A percentile compares a stretch with the other conserved stretches of the same genome.
These are phyloP conservation scores for Melitaea athalia DNA, from an alignment of 2,888 invertebrate genomes.

Conservation along the genomic window DNA sequence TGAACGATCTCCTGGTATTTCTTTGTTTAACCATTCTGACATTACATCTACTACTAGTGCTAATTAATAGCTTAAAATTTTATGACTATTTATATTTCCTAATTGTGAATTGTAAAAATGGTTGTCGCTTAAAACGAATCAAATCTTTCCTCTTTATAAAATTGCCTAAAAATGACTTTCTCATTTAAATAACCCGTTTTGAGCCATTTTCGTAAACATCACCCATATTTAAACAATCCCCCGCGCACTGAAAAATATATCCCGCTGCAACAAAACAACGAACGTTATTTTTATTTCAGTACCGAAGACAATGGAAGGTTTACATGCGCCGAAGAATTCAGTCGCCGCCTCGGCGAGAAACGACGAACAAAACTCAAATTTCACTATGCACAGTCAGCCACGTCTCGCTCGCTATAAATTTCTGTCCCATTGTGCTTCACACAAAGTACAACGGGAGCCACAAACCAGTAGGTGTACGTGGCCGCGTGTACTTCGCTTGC, in stretches of 20 bases:
- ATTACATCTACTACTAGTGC: no score
- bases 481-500: constrained; percentile 13
- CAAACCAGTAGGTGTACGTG: constrained; percentile 9
- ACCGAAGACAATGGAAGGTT: constrained; percentile 27
- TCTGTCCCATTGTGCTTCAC: constrained; percentile 20
- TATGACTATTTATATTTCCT: no score
- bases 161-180: no score
- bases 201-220: neutral
- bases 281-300: constrained; percentile 3
- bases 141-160: no score
- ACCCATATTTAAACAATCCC: neutral
- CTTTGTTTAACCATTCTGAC: no score
- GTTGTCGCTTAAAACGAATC: no score
- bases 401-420: constrained; percentile 23
- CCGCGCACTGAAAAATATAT: constrained; percentile 5
- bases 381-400: constrained; percentile 10
- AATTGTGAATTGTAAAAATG: no score
- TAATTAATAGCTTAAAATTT: no score
- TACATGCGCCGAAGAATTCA: constrained; percentile 24
- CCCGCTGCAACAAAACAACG: constrained; percentile 3
- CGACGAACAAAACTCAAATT: constrained; percentile 10
- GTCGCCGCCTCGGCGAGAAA: constrained; percentile 18
- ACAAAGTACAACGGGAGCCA: constrained; percentile 12
- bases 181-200: neutral
- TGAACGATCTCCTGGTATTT: no score